A percentile compares a stretch with the other conserved stretches of the same genome.
These are phyloP conservation scores for Standfussiana lucernea DNA, from an alignment of 2,888 invertebrate species.

Conservation along the genomic window DNA sequence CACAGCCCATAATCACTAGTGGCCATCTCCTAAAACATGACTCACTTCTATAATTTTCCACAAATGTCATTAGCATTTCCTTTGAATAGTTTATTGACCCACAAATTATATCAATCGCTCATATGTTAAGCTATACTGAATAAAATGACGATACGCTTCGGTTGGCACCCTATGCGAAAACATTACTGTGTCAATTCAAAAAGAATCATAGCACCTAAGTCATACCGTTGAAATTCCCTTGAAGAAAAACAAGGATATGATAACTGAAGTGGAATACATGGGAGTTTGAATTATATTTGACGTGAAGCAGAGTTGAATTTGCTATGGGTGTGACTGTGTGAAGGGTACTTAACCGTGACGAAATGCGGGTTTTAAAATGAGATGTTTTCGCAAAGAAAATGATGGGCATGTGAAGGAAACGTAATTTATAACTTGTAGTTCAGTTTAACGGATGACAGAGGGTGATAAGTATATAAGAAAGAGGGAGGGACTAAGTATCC, in stretches of 20 bases:
- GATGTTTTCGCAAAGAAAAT: conserved; percentile 76
- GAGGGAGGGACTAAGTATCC: not conserved
- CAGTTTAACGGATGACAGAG: conserved; percentile 41
- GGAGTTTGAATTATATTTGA: conserved; percentile 26
- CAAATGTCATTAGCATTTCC: conserved; percentile 59
- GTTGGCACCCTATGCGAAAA: conserved; percentile 79
- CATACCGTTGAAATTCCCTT: conserved; percentile 53
- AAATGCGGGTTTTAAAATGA: conserved; percentile 72
- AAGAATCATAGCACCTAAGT: fast-evolving
- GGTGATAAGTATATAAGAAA: conserved; percentile 7
- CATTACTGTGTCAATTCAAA: not conserved
- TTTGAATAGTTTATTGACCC: conserved; percentile 73
- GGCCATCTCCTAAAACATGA: conserved; percentile 5
- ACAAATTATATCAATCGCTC: conserved; percentile 75
- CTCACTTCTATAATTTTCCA: conserved; percentile 36
- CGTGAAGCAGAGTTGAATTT: not conserved
- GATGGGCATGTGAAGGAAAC: conserved; percentile 64
- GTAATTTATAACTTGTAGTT: conserved; percentile 59
- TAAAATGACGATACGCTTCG: conserved; percentile 79
- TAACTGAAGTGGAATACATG: conserved; percentile 2
- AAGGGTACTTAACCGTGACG: conserved; percentile 66
- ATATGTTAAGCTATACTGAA: conserved; percentile 79
- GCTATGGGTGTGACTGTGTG: not conserved
- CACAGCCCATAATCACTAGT: conserved; percentile 1
- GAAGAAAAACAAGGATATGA: conserved; percentile 13